A percentile compares a stretch with the other conserved stretches of the same genome.
These are phyloP conservation scores for Sialia sialis DNA, from an alignment of 2,113 vertebrate genomes.

Conservation along the genomic window DNA sequence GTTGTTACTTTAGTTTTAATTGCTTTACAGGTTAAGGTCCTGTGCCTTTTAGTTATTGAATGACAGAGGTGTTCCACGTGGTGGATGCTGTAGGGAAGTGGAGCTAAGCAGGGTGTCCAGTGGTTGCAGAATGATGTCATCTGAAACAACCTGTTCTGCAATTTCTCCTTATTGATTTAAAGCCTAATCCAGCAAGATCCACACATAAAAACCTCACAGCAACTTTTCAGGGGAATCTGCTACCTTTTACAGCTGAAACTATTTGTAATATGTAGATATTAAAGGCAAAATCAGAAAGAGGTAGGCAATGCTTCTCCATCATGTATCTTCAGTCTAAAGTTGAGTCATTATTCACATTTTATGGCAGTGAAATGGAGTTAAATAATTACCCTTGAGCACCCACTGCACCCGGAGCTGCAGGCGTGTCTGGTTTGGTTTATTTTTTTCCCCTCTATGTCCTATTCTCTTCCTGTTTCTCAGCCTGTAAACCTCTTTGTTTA, in stretches of 20 bases:
- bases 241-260: neutral
- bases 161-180: neutral
- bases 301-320: neutral
- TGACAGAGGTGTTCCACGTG: neutral
- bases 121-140: neutral
- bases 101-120: neutral
- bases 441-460: neutral
- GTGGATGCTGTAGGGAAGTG: neutral
- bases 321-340: accelerated
- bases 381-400: neutral
- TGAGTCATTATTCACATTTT: neutral
- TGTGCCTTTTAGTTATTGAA: neutral
- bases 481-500: neutral
- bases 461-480: neutral
- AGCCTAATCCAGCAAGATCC: neutral
- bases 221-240: accelerated
- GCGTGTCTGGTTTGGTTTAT: neutral
- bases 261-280: accelerated
- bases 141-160: neutral
- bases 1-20: neutral
- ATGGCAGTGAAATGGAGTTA: neutral
- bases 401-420: neutral
- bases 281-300: neutral
- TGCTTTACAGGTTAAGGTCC: neutral
- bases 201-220: neutral